Base-by-base conservation (phyloP, 2,113 vertebrate species). In the Paratilapia polleni region DNA sequence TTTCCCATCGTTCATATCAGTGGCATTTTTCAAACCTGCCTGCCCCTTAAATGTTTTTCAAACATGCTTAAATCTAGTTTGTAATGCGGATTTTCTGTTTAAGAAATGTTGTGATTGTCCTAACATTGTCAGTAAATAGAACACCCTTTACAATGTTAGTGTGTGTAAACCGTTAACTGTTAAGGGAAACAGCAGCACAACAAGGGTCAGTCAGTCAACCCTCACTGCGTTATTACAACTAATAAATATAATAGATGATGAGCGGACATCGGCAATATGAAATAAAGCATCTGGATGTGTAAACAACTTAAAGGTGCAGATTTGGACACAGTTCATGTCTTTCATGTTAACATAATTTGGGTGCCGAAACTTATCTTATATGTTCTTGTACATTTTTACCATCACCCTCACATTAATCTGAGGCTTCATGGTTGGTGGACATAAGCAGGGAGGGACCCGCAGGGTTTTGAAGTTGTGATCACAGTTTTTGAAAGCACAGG, bases 401-500 rank as follows among this genome's bases (percentile, higher is more conserved):
- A 17, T 41, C 6, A n/a, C 59, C 64, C 74, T 83, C 82, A 66
- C 87, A 89, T 91, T 78, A 64, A 84, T 91, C 82, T 89, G 81
- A 90, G 85, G 92, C 91, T 89, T 82, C 61, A 59, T 62, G 80
- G 79, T 89, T 57, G 82, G 90, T 86, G 87, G 91, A 89, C 88
- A 68, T 81, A 64, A 81, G 85, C 81, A 91, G 91, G 90, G 92
- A 86, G 89, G 88, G 64, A 63, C 70, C 81, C n/a, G 3, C 47
- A 62, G 76, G 17, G 80, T 77, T 92, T 92, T 95, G 91, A 95
- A 94, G 92, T 88, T 86, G 68, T 70, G 88, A 92, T 93, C 89
- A 81, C 88, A 92, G 93, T 90, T 92, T 93, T 87, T 94, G 82
- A 86, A 94, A 92, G 91, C 82, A 80, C 61, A 86, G 90, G 88